Conservation (phyloP, 2,797 vertebrate genomes). For the Semotilus atromaculatus region DNA sequence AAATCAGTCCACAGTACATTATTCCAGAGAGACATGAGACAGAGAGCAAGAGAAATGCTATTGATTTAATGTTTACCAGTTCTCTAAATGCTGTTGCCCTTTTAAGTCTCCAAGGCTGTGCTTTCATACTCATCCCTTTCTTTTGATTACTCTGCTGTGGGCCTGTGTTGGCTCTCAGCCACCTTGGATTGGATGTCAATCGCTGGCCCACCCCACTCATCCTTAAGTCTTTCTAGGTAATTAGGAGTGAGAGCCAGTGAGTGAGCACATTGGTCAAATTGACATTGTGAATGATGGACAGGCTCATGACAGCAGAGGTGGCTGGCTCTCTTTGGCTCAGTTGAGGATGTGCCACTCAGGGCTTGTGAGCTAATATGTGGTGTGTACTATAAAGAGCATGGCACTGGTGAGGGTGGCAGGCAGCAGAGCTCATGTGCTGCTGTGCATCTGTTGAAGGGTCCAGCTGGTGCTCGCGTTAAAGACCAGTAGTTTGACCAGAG, state of each 20-base stretch:
- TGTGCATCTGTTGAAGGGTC: constrained; percentile 63
- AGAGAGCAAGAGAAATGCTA: constrained; percentile 58
- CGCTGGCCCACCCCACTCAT: constrained; percentile 42
- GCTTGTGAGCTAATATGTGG: constrained; percentile 53
- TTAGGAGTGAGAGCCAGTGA: constrained; percentile 61
- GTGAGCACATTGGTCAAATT: constrained; percentile 54
- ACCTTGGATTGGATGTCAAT: constrained; percentile 59
- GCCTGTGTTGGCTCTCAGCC: constrained; percentile 49
- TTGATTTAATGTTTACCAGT: constrained; percentile 69
- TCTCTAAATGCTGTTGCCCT: constrained; percentile 48
- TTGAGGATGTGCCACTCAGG: constrained; percentile 55
- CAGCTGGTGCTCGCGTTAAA: constrained; percentile 71
- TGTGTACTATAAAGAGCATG: constrained; percentile 60
- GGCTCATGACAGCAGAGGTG: constrained; percentile 24
- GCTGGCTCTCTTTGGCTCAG: constrained; percentile 30
- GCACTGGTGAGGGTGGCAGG: constrained; percentile 22
- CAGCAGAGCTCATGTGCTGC: constrained; percentile 14
- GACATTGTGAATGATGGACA: constrained; percentile 48
- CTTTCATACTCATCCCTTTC: constrained; percentile 28
- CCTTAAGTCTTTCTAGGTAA: constrained; percentile 54
- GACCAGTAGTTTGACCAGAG: constrained; percentile 60
- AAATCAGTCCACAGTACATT: constrained; percentile 40
- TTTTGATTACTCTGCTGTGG: constrained; percentile 59
- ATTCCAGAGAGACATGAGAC: constrained; percentile 48
- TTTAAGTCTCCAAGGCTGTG: constrained; percentile 43